These are phyloP conservation scores for Melitaea athalia DNA, from an alignment of 2,888 invertebrate genomes.

Conservation along the genomic window DNA sequence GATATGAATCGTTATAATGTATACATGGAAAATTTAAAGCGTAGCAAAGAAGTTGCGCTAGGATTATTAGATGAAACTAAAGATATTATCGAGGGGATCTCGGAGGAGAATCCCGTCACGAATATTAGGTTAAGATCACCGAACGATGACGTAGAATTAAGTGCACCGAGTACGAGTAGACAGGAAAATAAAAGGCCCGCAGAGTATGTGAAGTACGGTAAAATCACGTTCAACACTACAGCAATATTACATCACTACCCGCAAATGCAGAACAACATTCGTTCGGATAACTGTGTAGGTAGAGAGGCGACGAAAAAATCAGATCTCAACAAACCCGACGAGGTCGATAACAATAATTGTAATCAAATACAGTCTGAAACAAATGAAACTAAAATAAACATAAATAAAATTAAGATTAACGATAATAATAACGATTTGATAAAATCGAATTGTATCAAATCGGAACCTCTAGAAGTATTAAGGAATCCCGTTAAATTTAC, in stretches of 20 bases:
- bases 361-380: conserved; percentile 50
- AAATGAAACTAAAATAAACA: conserved; percentile 45
- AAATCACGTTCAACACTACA: conserved; percentile 75
- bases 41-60: conserved; percentile 68
- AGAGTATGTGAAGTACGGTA: conserved; percentile 72
- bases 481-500: conserved; percentile 70
- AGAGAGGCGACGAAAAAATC: conserved; percentile 52
- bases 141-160: conserved; percentile 55
- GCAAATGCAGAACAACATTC: conserved; percentile 60
- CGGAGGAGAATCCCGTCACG: conserved; percentile 47
- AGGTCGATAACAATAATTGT: conserved; percentile 66
- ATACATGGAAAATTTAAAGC: conserved; percentile 72
- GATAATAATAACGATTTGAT: conserved; percentile 64
- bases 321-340: conserved; percentile 57
- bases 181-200: conserved; percentile 56
- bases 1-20: conserved; percentile 75
- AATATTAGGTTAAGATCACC: conserved; percentile 52
- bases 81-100: conserved; percentile 60
- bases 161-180: conserved; percentile 64
- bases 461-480: conserved; percentile 51
- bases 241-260: conserved; percentile 77
- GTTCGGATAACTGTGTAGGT: conserved; percentile 33
- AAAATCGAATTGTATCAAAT: conserved; percentile 49
- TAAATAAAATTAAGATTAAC: conserved; percentile 53
- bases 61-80: conserved; percentile 70